Percentiles rank a stretch among this genome's conserved stretches.
Evolutionary conservation across 2,888 invertebrate genomes (phyloP).

Genomic region (Drosophila subquinaria): DNA sequence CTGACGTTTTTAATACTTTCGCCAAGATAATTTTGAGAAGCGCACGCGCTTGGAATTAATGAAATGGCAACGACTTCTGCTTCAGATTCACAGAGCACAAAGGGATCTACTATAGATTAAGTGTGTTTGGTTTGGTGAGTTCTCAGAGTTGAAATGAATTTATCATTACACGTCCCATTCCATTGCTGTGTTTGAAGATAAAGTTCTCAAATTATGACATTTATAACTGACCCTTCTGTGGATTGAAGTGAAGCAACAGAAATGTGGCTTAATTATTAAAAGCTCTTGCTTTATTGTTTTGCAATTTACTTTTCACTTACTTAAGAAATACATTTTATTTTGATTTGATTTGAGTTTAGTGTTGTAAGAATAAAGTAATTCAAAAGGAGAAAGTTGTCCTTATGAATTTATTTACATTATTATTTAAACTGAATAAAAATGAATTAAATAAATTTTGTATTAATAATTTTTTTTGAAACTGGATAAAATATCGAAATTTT

Average conservation of each 20-base stretch:
- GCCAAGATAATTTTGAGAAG: slow-evolving; percentile 63
- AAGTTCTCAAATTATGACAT: slow-evolving; percentile 26
- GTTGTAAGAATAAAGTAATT: background rate
- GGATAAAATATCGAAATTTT: no score
- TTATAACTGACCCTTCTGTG: slow-evolving; percentile 14
- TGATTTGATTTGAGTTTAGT: background rate
- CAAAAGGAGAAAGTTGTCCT: background rate
- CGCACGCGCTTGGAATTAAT: slow-evolving; percentile 66
- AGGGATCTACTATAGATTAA: slow-evolving; percentile 16
- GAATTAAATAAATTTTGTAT: no score
- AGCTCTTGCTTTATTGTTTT: background rate
- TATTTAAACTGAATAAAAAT: no score
- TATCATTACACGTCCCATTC: slow-evolving; percentile 50
- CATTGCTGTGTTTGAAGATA: background rate
- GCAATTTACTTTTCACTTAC: slow-evolving; percentile 1
- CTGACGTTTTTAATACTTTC: slow-evolving; percentile 59
- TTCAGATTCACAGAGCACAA: background rate
- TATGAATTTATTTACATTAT: background rate
- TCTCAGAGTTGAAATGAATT: slow-evolving; percentile 59
- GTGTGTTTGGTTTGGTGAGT: slow-evolving; percentile 12
- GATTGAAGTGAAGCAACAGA: background rate
- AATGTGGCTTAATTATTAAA: slow-evolving; percentile 8
- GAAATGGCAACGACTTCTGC: slow-evolving; percentile 52
- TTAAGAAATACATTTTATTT: background rate
- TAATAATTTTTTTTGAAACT: no score